Base-by-base conservation (phyloP, 2,888 invertebrate genomes). In the Monopis laevigella region DNA sequence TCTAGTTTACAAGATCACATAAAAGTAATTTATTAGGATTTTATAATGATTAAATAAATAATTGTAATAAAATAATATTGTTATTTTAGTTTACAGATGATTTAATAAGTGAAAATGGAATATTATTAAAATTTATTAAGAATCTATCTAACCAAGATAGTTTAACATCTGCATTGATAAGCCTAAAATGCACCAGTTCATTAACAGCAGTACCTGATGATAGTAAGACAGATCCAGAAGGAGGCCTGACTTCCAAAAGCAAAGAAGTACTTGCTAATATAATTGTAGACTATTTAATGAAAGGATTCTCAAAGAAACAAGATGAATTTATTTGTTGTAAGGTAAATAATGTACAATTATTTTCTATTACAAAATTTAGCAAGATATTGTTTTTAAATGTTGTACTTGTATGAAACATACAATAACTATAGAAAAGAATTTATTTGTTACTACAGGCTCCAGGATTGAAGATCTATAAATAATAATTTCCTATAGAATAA, bases 321-420 rank as follows among this genome's bases (percentile, higher is more conserved):
- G 77, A 82, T 62, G 75, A 82, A 46, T 64, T 78, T 51, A 54
- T 77, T 29, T 73, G 77, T 54, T 77, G 70, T 54, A 83, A 84
- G 67, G 84, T 83, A 58, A 54, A 59, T 51, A 21, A 26, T 38
- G 18, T 7, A 17, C 34, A 26, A 38, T 1, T n/a, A n/a, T n/a
- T n/a, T n/a, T n/a, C n/a, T n/a, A n/a, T n/a, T n/a, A n/a, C n/a
- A n/a, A n/a, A n/a, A n/a, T n/a, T n/a, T n/a, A n/a, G n/a, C n/a
- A n/a, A n/a, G n/a, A n/a, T n/a, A n/a, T n/a, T n/a, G n/a, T n/a
- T n/a, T n/a, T n/a, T n/a, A n/a, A n/a, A n/a, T n/a, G n/a, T n/a
- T n/a, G n/a, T n/a, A n/a, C n/a, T n/a, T n/a, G n/a, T n/a, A n/a
- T n/a, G n/a, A n/a, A n/a, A n/a, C n/a, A n/a, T n/a, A n/a, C n/a